Percentiles rank a stretch among this genome's conserved stretches.
phyloP scores from a whole-genome alignment of 1,140 invertebrate species.

The Antheraea pernyi region DNA sequence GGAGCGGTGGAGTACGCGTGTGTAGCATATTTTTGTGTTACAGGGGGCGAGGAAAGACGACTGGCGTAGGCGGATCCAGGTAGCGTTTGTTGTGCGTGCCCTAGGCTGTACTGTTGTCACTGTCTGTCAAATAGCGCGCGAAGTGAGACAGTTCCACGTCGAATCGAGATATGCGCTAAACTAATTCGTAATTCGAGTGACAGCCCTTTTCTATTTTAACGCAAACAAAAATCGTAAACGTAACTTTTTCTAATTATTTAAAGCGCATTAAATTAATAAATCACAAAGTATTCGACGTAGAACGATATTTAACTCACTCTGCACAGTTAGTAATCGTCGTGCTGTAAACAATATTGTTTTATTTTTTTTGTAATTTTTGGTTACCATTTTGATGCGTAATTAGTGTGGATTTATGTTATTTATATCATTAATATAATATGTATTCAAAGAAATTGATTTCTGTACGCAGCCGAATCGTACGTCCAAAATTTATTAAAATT shows the following conservation, averaged over 20 bases:
- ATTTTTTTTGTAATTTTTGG: constrained; percentile 56
- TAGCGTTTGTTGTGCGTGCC: constrained; percentile 79
- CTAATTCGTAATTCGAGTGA: constrained; percentile 17
- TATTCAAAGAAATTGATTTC: constrained; percentile 53
- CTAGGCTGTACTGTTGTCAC: constrained; percentile 78
- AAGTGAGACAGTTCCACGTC: constrained; percentile 63
- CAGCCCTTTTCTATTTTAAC: background rate
- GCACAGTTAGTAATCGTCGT: constrained; percentile 76
- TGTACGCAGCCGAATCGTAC: constrained; percentile 54
- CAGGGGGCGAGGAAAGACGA: constrained; percentile 71
- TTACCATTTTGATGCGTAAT: constrained; percentile 74
- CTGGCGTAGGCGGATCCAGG: constrained; percentile 71
- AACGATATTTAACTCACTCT: constrained; percentile 62
- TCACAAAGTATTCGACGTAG: constrained; percentile 53
- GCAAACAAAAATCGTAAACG: background rate
- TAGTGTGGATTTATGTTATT: constrained; percentile 75
- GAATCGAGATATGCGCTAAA: constrained; percentile 56
- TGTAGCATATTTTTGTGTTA: constrained; percentile 78
- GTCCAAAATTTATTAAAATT: constrained; percentile 45
- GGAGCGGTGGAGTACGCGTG: constrained; percentile 62
- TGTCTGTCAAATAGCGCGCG: constrained; percentile 71
- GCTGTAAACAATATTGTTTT: constrained; percentile 63
- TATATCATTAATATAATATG: constrained; percentile 65
- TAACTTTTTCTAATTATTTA: background rate
- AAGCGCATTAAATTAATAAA: no score